Percentiles rank a stretch among this genome's conserved stretches.
phyloP scores from a whole-genome alignment of 2,113 vertebrate species.

The Semnopithecus entellus region DNA sequence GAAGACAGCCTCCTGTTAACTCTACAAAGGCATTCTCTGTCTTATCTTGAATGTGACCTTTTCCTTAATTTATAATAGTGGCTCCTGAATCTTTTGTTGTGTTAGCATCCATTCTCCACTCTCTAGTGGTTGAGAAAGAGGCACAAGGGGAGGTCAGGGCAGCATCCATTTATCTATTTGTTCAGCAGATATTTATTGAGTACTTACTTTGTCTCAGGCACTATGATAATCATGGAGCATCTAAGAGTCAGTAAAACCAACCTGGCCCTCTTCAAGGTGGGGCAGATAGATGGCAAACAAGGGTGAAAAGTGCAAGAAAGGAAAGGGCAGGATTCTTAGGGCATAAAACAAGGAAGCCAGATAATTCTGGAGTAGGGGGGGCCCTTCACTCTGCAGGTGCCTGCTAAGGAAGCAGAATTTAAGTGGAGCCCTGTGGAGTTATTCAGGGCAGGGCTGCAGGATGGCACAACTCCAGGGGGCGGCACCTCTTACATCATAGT shows the following conservation, averaged over 20 bases:
- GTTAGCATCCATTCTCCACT: slow-evolving; percentile 7
- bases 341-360: neutral
- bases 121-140: neutral
- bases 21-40: slow-evolving; percentile 21
- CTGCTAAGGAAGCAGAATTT: neutral
- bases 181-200: neutral
- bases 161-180: neutral
- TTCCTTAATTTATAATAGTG: slow-evolving; percentile 52
- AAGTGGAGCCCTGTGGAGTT: neutral
- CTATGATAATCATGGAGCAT: neutral
- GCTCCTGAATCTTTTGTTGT: slow-evolving; percentile 13
- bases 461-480: neutral
- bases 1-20: slow-evolving; percentile 41
- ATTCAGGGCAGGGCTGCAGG: neutral
- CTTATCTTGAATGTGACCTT: slow-evolving; percentile 63
- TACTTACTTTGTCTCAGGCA: neutral
- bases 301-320: neutral
- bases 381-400: too few species aligned
- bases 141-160: neutral
- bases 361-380: neutral
- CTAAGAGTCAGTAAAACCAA: neutral
- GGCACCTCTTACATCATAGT: neutral
- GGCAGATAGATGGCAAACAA: neutral
- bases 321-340: neutral
- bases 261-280: neutral